These are phyloP conservation scores for Mus minutoides DNA, from an alignment of 2,797 vertebrate species.

Conservation along the genomic window DNA sequence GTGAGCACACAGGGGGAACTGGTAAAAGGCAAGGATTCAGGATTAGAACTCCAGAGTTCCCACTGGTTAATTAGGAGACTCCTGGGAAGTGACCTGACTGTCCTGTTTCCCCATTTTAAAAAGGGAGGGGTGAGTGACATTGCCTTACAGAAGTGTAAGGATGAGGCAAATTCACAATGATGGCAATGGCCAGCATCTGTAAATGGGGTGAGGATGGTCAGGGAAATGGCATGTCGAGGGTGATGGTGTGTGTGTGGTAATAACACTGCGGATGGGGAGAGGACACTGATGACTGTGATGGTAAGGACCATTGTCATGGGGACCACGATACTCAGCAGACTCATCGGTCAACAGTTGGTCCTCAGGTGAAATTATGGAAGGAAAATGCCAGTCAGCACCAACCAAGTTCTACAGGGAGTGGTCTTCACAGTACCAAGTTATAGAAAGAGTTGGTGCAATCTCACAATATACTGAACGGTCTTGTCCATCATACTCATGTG, in stretches of 20 bases:
- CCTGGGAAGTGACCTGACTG: slow-evolving; percentile 33
- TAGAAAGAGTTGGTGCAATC: not conserved
- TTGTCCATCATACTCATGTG: not conserved
- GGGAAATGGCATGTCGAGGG: not conserved
- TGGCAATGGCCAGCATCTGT: not conserved
- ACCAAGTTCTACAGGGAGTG: not conserved
- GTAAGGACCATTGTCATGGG: not conserved
- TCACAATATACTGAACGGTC: not conserved
- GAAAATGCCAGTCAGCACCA: slow-evolving; percentile 1
- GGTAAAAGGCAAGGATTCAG: slow-evolving; percentile 53
- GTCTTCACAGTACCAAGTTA: not conserved
- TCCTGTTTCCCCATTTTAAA: slow-evolving; percentile 20
- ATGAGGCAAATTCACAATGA: not conserved
- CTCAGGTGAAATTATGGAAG: not conserved
- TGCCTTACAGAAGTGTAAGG: not conserved
- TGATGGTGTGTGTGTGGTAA: not conserved
- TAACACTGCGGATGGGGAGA: not conserved
- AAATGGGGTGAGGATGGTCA: not conserved
- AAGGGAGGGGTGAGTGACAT: not conserved
- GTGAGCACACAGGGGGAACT: slow-evolving; percentile 18
- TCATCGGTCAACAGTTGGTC: not conserved
- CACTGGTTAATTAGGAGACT: slow-evolving; percentile 30
- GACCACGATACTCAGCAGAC: not conserved
- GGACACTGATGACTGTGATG: not conserved
- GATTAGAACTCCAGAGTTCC: slow-evolving; percentile 32